phyloP scores from a whole-genome alignment of 2,797 vertebrate species.

The Hephaestus fuliginosus region DNA sequence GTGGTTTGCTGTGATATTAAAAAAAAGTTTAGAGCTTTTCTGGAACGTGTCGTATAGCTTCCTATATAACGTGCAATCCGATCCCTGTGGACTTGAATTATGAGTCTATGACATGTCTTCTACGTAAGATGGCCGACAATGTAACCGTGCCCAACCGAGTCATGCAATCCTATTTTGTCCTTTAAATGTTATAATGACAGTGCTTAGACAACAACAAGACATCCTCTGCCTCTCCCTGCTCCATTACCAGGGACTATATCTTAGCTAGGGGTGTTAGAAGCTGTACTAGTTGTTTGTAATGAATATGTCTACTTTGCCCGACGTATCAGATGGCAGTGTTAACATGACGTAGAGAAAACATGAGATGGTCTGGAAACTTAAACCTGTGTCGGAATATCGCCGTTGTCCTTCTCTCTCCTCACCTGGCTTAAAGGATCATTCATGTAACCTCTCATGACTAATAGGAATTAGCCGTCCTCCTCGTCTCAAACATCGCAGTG shows the following conservation, averaged over 20 bases:
- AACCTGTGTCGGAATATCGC: constrained; percentile 79
- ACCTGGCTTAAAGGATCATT: constrained; percentile 77
- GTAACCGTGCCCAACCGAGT: constrained; percentile 73
- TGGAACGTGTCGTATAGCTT: constrained; percentile 14
- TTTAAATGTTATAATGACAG: constrained; percentile 87
- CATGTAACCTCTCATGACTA: constrained; percentile 77
- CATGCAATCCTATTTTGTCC: constrained; percentile 82
- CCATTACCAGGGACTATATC: constrained; percentile 80
- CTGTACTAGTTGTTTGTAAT: constrained; percentile 85
- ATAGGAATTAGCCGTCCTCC: constrained; percentile 59
- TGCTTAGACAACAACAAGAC: constrained; percentile 82
- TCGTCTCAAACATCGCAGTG: constrained; percentile 37
- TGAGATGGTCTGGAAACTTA: constrained; percentile 80
- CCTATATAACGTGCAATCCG: constrained; percentile 21
- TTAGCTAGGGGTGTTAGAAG: constrained; percentile 83
- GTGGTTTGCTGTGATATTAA: constrained; percentile 29
- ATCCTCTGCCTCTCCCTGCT: constrained; percentile 66
- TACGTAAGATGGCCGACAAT: constrained; percentile 47
- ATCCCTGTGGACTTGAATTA: constrained; percentile 42
- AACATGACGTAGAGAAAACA: constrained; percentile 83
- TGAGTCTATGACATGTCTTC: constrained; percentile 34
- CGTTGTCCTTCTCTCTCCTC: constrained; percentile 77
- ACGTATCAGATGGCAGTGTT: constrained; percentile 76
- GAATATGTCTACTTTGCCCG: constrained; percentile 82
- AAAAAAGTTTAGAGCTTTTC: constrained; percentile 19